Evolutionary conservation across 2,888 invertebrate genomes (phyloP).

Genomic region (Bombylius discolor): DNA sequence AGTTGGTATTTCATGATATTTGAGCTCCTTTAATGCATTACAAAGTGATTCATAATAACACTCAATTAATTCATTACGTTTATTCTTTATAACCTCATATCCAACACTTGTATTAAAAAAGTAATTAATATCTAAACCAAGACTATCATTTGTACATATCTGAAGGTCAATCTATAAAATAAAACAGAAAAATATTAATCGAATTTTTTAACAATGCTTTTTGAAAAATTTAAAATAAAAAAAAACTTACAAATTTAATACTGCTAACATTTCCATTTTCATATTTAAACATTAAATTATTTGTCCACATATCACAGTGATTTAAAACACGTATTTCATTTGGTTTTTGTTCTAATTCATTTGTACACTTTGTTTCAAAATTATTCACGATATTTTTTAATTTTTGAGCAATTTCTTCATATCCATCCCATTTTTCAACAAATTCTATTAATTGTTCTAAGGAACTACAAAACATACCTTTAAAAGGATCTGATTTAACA

Average conservation of each 20-base stretch:
- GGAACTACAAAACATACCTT: background rate
- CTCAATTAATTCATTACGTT: conserved; percentile 22
- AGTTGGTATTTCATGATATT: conserved; percentile 17
- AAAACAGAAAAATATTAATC: too few relatives aligned
- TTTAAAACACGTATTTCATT: conserved; percentile 25
- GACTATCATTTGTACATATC: conserved; percentile 28
- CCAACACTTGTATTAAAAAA: conserved; percentile 29
- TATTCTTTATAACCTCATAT: conserved; percentile 22
- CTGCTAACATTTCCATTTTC: conserved; percentile 8
- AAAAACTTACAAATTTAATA: conserved; percentile 2
- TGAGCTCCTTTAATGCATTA: conserved; percentile 16
- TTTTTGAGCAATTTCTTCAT: conserved; percentile 26
- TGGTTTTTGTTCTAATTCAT: background rate
- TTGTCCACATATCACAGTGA: conserved; percentile 35
- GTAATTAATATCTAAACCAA: conserved; percentile 33
- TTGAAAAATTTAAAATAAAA: too few relatives aligned
- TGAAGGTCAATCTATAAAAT: conserved; percentile 25
- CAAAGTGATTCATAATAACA: conserved; percentile 23
- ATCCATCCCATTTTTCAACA: conserved; percentile 25
- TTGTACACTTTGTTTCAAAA: background rate
- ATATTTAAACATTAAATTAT: conserved; percentile 35
- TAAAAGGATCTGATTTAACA: conserved; percentile 6
- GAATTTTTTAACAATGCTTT: too few relatives aligned
- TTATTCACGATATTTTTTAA: conserved; percentile 13
- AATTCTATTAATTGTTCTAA: conserved; percentile 18